Evolutionary conservation across 2,888 invertebrate genomes (phyloP).

Genomic region (Nasonia oneida): DNA sequence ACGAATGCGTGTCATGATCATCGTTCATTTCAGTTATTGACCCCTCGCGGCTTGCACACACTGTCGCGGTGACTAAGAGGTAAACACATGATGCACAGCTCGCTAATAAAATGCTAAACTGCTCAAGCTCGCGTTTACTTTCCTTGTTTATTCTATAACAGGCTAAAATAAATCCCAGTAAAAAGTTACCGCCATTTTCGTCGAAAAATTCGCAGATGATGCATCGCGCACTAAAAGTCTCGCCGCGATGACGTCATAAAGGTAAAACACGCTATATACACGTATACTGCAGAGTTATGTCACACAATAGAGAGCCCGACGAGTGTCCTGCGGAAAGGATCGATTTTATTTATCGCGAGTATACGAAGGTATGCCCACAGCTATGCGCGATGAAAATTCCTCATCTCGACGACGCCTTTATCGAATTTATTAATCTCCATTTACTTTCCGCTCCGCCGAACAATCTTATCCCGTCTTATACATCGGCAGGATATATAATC

Average conservation of each 20-base stretch:
- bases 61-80: background rate
- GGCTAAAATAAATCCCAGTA: too few species aligned
- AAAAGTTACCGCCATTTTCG: too few species aligned
- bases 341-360: constrained; percentile 1
- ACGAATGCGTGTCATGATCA: constrained; percentile 1
- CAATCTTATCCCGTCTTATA: background rate
- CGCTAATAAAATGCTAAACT: background rate
- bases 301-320: background rate
- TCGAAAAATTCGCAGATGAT: too few species aligned
- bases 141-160: background rate
- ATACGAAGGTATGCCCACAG: background rate
- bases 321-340: background rate
- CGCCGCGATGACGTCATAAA: background rate
- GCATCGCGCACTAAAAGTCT: background rate
- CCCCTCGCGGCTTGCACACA: constrained; percentile 2
- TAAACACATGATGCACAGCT: background rate
- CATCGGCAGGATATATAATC: background rate
- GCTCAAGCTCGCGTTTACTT: background rate
- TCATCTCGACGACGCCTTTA: background rate
- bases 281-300: background rate
- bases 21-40: constrained; percentile 24
- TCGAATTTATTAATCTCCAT: background rate
- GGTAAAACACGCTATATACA: background rate
- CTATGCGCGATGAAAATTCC: background rate
- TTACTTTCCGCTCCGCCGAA: background rate